Evolutionary conservation across 1,140 invertebrate genomes (phyloP), one percentile per base, ranked within the genome.

Genomic region (Papilio glaucus): DNA sequence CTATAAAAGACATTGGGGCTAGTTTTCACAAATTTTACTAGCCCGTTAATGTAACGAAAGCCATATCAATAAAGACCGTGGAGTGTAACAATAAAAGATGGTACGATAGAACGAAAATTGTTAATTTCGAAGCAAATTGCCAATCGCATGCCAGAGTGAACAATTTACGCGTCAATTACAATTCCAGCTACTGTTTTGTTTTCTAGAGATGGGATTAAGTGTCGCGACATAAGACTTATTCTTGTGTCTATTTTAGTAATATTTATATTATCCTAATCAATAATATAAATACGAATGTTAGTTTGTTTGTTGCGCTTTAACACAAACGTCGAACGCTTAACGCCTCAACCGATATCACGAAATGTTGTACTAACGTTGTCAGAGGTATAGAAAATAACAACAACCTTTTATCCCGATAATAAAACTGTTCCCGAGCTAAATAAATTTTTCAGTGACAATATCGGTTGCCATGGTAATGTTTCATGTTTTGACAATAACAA

Each of bases 161-260:
- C 63, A 67, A 67, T 67, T 67, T 67, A 67, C 63, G 38, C 39
- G 21, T 45, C 63, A 67, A 42, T 67, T 67, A 67, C 63, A 42
- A 39, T 67, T 9, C 24, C 18, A 13, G 38, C 63, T 41, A 12
- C 63, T 67, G 38, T 12, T 67, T 18, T 67, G 21, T 67, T 67
- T 67, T 4, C 33, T 21, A 39, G 18, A 63, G 62, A 63, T 37
- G 39, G 18, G 33, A 3, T 21, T 33, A 38, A 41, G 3, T 67
- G 63, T 24, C 18, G n/a, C 37, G 4, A n/a, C 4, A 26, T 3
- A 26, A 61, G 24, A 61, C 7, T 33, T 9, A 7, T 61, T 61
- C 26, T 33, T n/a, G 1, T 37, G 4, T 37, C 7, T 61, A 15
- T 33, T 33, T n/a, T 13, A 5, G 1, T 26, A 13, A 26, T 60